A percentile compares a stretch with the other conserved stretches of the same genome.
Evolutionary conservation across 2,888 invertebrate species (phyloP).

Genomic region (Philaethria dido): DNA sequence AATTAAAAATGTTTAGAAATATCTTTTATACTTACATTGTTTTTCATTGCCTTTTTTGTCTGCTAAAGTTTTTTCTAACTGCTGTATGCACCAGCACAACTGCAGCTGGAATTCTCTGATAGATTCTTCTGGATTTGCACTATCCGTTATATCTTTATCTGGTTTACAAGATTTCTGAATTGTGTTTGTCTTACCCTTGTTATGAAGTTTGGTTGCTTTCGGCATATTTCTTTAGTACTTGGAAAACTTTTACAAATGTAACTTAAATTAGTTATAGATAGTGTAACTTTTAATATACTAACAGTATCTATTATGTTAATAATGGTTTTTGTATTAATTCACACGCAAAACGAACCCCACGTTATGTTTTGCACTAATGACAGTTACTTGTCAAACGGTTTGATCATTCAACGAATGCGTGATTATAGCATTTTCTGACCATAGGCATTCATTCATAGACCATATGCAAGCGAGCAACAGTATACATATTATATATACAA

Average conservation of each 20-base stretch:
- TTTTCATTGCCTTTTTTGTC: constrained; percentile 85
- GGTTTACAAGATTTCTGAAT: constrained; percentile 69
- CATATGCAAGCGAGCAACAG: background rate
- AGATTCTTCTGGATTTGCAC: constrained; percentile 74
- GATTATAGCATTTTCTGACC: constrained; percentile 7
- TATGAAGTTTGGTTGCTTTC: constrained; percentile 74
- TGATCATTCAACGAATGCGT: constrained; percentile 9
- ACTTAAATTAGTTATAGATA: constrained; percentile 5
- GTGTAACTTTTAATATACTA: background rate
- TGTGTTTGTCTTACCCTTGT: constrained; percentile 68
- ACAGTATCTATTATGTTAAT: constrained; percentile 4
- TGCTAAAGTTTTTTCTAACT: constrained; percentile 84
- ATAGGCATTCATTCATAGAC: too few relatives aligned
- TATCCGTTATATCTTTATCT: constrained; percentile 58
- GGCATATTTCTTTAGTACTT: constrained; percentile 60
- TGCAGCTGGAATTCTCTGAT: constrained; percentile 89
- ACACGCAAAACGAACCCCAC: constrained; percentile 47
- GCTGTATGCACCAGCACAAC: constrained; percentile 91
- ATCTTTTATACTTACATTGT: constrained; percentile 74
- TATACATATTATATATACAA: background rate
- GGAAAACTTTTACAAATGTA: background rate
- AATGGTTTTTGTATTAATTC: constrained; percentile 3
- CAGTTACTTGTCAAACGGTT: constrained; percentile 39
- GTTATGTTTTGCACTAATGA: constrained; percentile 55
- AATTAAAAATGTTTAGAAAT: background rate